Evolutionary conservation across 2,797 vertebrate genomes (phyloP).

Genomic region (Merluccius polli): DNA sequence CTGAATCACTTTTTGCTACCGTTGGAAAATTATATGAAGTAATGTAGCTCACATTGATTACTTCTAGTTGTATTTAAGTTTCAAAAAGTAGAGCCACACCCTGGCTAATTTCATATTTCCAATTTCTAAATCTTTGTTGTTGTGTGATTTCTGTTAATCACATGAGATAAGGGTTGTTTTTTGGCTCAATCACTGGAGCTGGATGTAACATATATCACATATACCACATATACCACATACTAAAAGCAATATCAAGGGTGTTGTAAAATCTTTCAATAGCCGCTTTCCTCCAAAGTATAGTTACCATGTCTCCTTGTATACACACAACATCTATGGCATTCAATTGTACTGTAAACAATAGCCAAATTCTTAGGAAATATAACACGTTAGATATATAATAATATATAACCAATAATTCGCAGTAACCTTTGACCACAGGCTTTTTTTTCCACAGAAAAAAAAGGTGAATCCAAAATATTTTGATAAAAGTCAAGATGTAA

Average conservation of each 20-base stretch:
- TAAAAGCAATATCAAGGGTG: constrained; percentile 30
- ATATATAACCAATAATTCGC: background rate
- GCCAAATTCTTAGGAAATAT: background rate
- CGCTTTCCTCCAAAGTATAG: background rate
- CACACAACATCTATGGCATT: background rate
- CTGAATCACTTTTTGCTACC: background rate
- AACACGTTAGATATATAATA: background rate
- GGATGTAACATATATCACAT: constrained; percentile 24
- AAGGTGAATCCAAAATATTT: background rate
- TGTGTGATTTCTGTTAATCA: constrained; percentile 59
- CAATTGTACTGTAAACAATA: background rate
- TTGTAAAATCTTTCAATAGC: no score
- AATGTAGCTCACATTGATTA: background rate
- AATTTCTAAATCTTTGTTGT: background rate
- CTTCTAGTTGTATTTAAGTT: background rate
- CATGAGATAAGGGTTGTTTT: constrained; percentile 38
- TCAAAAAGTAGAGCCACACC: background rate
- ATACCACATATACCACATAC: constrained; percentile 41
- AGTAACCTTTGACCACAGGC: background rate
- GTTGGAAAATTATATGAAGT: background rate
- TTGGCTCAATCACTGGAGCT: constrained; percentile 27
- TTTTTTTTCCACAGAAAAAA: no score
- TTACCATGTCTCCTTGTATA: background rate
- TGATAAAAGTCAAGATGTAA: no score
- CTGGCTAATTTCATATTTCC: background rate